phyloP scores from a whole-genome alignment of 2,888 invertebrate species.

The Trachelus tabidus region DNA sequence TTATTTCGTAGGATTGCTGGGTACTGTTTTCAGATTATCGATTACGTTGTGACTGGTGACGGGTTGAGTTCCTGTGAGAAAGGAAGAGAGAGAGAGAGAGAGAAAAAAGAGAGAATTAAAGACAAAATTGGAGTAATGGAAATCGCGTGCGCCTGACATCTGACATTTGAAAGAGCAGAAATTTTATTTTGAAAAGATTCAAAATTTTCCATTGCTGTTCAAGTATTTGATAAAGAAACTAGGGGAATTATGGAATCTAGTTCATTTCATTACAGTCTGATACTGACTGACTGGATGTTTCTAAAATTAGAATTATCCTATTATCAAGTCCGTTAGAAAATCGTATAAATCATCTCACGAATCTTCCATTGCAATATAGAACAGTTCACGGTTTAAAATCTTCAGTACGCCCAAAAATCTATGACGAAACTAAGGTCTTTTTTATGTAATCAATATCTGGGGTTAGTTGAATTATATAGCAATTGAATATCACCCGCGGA shows the following conservation, averaged over 20 bases:
- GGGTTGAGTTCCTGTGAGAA: conserved; percentile 2
- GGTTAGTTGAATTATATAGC: background rate
- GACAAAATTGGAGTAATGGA: background rate
- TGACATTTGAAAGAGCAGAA: conserved; percentile 9
- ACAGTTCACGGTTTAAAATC: background rate
- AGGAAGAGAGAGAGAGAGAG: conserved; percentile 20
- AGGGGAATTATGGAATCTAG: background rate
- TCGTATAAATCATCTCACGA: too few species aligned
- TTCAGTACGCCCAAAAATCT: background rate
- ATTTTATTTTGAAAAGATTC: conserved; percentile 16
- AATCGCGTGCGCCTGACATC: conserved; percentile 4
- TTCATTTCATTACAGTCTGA: background rate
- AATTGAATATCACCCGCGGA: background rate
- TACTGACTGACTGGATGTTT: background rate
- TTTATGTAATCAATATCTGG: background rate
- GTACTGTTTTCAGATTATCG: conserved; percentile 32
- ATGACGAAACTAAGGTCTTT: background rate
- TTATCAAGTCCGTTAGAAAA: background rate
- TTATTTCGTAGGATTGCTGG: conserved; percentile 21
- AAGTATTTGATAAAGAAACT: background rate
- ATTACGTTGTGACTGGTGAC: conserved; percentile 13
- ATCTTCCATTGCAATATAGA: background rate
- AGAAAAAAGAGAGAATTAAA: conserved; percentile 16
- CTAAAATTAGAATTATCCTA: background rate
- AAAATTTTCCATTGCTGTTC: background rate